Evolutionary conservation across 2,797 vertebrate genomes (phyloP), one percentile per base, ranked within the genome.

Genomic region (Amblyopsis hoosieri): DNA sequence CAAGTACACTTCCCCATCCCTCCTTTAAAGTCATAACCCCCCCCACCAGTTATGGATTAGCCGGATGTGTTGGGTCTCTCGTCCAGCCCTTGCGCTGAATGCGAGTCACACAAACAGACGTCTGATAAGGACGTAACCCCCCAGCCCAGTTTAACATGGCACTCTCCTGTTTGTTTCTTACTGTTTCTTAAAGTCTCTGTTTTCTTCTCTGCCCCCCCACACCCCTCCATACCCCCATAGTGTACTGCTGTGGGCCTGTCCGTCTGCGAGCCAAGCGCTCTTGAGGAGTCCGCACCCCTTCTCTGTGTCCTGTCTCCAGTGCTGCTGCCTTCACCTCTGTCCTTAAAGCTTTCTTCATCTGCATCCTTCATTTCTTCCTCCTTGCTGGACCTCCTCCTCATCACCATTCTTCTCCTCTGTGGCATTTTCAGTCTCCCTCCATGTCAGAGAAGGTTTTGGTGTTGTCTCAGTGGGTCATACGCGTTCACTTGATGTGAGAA

Each of bases 251-350:
- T 76, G 91, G 91, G 61, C 91, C 92, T 58, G 92, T 98, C 85
- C 94, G 93, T 84, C 87, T 95, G 81, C 95, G 92, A 57, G 85
- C 92, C 91, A 95, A 93, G 91, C 92, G 83, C 82, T 84, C 91
- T 88, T 97, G 94, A 99, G 90, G 91, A 89, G 64, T 69, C 72
- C 69, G 80, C 86, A 84, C 52, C 66, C 62, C 49, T 15, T 17
- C 1, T 12, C 37, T 10, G 31, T 23, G 12, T 12, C 12, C 13
- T 12, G 33, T 2, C 4, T 62, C 45, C 1, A 42, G 67, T 60
- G 71, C 80, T 63, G 13, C 61, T 70, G 42, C 31, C 48, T 68
- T 72, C 64, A 15, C 69, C 50, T 72, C 58, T 60, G 1, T 17
- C 51, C 75, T 70, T 70, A 64, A 73, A 23, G 19, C 19, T 23